Evolutionary conservation across 2,113 vertebrate species (phyloP).

Genomic region (Syrrhaptes paradoxus): DNA sequence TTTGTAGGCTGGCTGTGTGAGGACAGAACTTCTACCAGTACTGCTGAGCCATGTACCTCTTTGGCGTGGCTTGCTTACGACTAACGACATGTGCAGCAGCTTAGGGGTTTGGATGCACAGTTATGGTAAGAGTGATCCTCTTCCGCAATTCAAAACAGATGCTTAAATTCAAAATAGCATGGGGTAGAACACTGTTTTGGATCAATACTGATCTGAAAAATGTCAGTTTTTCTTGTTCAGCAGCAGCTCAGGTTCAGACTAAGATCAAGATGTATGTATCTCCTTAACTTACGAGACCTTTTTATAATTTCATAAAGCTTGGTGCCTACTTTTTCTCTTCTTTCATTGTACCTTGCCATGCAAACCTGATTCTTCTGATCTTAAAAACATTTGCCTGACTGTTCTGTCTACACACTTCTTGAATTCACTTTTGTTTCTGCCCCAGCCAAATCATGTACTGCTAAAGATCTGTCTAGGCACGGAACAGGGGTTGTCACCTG

Average conservation of each 20-base stretch:
- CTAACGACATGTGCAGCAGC: accelerated
- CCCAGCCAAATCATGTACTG: background rate
- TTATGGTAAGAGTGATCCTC: background rate
- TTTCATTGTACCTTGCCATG: background rate
- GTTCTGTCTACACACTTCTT: background rate
- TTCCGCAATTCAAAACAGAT: background rate
- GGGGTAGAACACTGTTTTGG: background rate
- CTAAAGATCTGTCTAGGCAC: background rate
- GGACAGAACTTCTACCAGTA: background rate
- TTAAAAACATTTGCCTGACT: background rate
- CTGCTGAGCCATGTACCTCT: background rate
- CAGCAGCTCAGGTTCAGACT: background rate
- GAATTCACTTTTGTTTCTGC: background rate
- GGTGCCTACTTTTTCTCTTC: background rate
- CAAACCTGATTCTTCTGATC: background rate
- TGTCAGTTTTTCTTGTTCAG: background rate
- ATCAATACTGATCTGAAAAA: background rate
- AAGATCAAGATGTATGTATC: background rate
- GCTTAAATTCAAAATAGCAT: background rate
- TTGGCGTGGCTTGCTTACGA: background rate
- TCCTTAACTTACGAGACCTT: background rate
- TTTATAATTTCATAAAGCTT: background rate
- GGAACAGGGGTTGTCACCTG: background rate
- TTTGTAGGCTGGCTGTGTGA: background rate
- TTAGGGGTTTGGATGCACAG: background rate